Evolutionary conservation across 2,888 invertebrate genomes (phyloP).

Genomic region (Belgica antarctica): DNA sequence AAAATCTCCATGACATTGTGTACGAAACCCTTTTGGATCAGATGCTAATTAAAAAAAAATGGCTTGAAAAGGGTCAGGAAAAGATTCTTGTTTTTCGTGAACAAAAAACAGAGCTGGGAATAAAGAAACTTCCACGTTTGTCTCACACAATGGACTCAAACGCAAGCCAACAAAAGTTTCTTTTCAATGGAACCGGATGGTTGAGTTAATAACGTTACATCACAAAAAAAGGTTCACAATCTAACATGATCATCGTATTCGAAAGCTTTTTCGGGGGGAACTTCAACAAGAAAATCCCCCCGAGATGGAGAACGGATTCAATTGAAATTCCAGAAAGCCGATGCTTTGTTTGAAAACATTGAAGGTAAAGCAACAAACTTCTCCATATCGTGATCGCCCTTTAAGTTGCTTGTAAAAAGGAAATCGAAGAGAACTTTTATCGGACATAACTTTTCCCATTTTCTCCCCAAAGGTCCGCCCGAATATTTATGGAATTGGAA

Average conservation of each 20-base stretch:
- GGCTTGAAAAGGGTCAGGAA: conserved; percentile 16
- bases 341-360: not conserved
- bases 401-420: not conserved
- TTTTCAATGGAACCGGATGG: not conserved
- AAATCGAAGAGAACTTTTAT: not conserved
- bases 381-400: not conserved
- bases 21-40: not conserved
- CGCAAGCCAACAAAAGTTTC: conserved; percentile 25
- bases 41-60: conserved; percentile 23
- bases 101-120: too few relatives aligned
- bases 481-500: conserved; percentile 8
- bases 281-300: conserved; percentile 1
- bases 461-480: not conserved
- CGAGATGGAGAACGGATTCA: not conserved
- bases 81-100: not conserved
- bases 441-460: not conserved
- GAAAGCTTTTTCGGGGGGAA: not conserved
- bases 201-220: conserved; percentile 24
- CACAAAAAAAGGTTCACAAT: not conserved
- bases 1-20: conserved; percentile 12
- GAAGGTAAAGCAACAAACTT: conserved; percentile 4
- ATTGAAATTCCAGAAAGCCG: not conserved
- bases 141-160: conserved; percentile 15
- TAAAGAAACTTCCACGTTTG: conserved; percentile 2
- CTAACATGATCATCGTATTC: conserved; percentile 27